Evolutionary conservation across 2,888 invertebrate species (phyloP).

Genomic region (Trichopria drosophilae): DNA sequence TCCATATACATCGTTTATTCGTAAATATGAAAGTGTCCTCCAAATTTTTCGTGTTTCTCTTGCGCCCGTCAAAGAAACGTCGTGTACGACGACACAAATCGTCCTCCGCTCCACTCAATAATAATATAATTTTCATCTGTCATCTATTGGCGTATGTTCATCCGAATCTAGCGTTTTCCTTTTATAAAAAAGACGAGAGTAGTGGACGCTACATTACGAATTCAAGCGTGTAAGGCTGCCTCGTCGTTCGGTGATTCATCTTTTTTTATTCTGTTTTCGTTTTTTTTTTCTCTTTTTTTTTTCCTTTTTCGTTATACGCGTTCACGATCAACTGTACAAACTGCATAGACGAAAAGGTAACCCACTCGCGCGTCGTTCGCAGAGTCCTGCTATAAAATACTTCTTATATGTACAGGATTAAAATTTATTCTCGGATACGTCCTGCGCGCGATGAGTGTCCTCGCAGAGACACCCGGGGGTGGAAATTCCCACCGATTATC

Average conservation of each 20-base stretch:
- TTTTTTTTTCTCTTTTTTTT: no score
- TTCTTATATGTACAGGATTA: constrained; percentile 34
- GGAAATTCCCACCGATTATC: no score
- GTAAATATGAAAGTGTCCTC: constrained; percentile 37
- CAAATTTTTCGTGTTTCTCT: constrained; percentile 31
- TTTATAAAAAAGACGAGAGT: constrained; percentile 18
- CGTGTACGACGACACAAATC: constrained; percentile 19
- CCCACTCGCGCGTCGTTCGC: background rate
- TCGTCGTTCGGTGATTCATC: constrained; percentile 12
- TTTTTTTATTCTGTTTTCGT: no score
- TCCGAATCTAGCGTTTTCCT: constrained; percentile 17
- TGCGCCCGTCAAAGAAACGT: constrained; percentile 22
- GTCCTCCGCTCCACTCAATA: constrained; percentile 18
- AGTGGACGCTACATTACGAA: background rate
- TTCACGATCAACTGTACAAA: no score
- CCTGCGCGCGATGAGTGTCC: no score
- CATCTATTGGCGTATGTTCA: constrained; percentile 18
- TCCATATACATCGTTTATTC: constrained; percentile 37
- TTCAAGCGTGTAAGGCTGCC: constrained; percentile 27
- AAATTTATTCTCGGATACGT: no score
- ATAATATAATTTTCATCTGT: constrained; percentile 25
- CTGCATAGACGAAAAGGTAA: background rate
- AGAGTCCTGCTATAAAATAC: constrained; percentile 33
- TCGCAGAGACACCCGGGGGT: no score
- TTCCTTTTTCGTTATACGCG: no score